These are phyloP conservation scores for Meganola albula DNA, from an alignment of 2,888 invertebrate species.

Conservation along the genomic window DNA sequence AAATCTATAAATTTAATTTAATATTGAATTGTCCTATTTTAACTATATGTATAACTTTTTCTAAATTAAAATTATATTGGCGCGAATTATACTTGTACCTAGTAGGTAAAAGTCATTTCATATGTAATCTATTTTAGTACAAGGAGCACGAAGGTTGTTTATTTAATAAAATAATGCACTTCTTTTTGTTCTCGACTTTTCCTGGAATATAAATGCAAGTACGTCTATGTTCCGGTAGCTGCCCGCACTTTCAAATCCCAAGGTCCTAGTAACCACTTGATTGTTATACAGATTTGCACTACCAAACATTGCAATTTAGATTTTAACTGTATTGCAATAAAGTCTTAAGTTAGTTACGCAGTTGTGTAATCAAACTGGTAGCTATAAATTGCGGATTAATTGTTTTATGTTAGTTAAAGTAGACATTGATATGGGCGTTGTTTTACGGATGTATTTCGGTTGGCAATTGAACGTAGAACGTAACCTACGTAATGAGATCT, in stretches of 20 bases:
- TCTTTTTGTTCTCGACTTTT: slow-evolving; percentile 34
- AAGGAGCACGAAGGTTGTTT: no score
- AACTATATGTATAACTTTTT: no score
- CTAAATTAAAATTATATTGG: no score
- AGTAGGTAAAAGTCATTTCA: no score
- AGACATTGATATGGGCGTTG: slow-evolving; percentile 38
- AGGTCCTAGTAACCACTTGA: slow-evolving; percentile 47
- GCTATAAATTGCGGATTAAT: slow-evolving; percentile 46
- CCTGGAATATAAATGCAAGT: slow-evolving; percentile 35
- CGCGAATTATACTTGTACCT: no score
- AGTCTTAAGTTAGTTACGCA: not conserved
- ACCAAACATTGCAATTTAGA: slow-evolving; percentile 18
- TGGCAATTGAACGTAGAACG: slow-evolving; percentile 16
- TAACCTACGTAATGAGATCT: slow-evolving; percentile 12
- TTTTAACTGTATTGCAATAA: slow-evolving; percentile 19
- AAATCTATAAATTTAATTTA: no score
- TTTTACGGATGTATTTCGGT: slow-evolving; percentile 28
- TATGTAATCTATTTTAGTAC: no score
- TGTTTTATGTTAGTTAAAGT: slow-evolving; percentile 17
- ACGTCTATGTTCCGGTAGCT: slow-evolving; percentile 53
- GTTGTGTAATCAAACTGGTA: not conserved
- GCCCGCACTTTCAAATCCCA: slow-evolving; percentile 60
- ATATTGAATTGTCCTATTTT: no score
- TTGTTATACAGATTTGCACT: slow-evolving; percentile 4
- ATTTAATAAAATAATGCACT: no score